Evolutionary conservation across 2,888 invertebrate genomes (phyloP).

Genomic region (Nysson spinosus): DNA sequence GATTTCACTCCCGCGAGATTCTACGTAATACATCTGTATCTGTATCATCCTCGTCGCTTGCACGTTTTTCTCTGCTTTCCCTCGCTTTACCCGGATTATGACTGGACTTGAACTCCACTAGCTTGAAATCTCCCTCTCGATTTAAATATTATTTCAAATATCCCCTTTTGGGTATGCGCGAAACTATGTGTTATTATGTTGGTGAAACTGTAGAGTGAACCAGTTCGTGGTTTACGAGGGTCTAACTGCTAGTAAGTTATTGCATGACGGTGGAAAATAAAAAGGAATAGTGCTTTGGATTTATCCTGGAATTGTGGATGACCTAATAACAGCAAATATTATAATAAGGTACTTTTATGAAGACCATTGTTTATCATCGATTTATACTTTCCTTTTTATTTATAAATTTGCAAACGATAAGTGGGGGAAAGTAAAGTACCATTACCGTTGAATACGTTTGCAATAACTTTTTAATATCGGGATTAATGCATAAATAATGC

Average conservation of each 20-base stretch:
- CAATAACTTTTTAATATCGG: constrained; percentile 31
- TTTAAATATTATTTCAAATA: constrained; percentile 60
- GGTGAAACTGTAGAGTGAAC: constrained; percentile 46
- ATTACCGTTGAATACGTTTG: constrained; percentile 14
- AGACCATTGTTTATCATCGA: too few relatives aligned
- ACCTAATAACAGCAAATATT: too few relatives aligned
- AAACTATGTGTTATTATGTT: constrained; percentile 36
- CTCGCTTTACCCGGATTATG: not conserved
- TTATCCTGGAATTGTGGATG: too few relatives aligned
- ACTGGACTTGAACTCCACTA: not conserved
- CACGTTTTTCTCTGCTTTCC: not conserved
- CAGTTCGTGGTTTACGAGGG: constrained; percentile 31
- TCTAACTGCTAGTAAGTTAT: constrained; percentile 48
- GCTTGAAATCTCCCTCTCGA: constrained; percentile 52
- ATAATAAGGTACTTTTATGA: too few relatives aligned
- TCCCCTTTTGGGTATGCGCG: constrained; percentile 44
- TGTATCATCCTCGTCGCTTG: constrained; percentile 7
- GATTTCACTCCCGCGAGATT: constrained; percentile 43
- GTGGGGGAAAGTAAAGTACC: constrained; percentile 12
- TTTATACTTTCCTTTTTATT: too few relatives aligned
- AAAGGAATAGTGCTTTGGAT: constrained; percentile 26
- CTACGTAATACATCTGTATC: constrained; percentile 30
- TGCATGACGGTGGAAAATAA: constrained; percentile 36
- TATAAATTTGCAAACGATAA: constrained; percentile 19
- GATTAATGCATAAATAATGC: not conserved